Conservation (phyloP, 1,140 invertebrate genomes). For the Calosoma granatense region DNA sequence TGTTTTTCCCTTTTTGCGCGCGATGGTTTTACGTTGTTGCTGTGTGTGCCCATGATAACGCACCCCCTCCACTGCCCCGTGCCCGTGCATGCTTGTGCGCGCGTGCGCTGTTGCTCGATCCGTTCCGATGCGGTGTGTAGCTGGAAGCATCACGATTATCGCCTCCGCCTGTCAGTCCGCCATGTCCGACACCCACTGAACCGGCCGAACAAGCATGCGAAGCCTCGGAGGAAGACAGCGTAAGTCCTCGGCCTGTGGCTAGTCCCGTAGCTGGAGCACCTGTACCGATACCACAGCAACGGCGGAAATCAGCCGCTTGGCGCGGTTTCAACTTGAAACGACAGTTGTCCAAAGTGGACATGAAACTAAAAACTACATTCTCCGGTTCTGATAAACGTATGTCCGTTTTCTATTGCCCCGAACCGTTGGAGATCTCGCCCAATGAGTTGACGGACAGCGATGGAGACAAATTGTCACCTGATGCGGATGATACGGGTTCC, state of each 20-base stretch:
- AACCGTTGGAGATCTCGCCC: conserved; percentile 31
- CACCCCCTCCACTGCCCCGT: neutral
- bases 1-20: neutral
- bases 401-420: conserved; percentile 34
- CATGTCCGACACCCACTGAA: conserved; percentile 1
- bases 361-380: conserved; percentile 62
- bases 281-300: conserved; percentile 24
- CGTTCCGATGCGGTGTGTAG: no score
- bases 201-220: neutral
- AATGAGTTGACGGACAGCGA: conserved; percentile 22
- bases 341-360: conserved; percentile 68
- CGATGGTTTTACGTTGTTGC: neutral
- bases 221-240: neutral
- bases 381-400: conserved; percentile 35
- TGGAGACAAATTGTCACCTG: conserved; percentile 13
- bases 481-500: conserved; percentile 10
- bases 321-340: conserved; percentile 67
- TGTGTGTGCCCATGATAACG: neutral
- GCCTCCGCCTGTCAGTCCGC: neutral
- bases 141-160: neutral
- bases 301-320: conserved; percentile 53
- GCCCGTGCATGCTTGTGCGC: neutral
- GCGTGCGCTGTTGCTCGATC: neutral
- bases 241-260: neutral
- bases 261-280: conserved; percentile 13